These are phyloP conservation scores for Lota lota DNA, from an alignment of 2,113 vertebrate genomes.

Conservation along the genomic window DNA sequence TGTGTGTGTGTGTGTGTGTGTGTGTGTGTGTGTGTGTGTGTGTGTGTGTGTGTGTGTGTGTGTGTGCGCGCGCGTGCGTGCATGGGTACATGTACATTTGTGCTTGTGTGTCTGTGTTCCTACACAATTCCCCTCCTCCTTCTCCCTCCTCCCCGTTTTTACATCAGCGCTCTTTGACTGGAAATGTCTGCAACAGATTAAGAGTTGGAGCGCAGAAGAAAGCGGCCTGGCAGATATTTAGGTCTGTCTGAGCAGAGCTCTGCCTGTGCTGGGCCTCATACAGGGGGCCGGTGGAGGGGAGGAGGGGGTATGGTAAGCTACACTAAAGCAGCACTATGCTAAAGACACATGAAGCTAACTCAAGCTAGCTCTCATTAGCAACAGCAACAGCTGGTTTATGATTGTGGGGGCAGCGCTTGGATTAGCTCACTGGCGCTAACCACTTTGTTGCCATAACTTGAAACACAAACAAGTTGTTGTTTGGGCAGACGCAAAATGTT, in stretches of 20 bases:
- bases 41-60: constrained; percentile 14
- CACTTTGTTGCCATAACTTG: neutral
- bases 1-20: constrained; percentile 42
- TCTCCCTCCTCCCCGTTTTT: constrained; percentile 65
- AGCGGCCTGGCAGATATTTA: constrained; percentile 88
- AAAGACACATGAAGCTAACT: too few relatives aligned
- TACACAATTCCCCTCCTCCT: constrained; percentile 45
- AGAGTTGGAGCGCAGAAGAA: constrained; percentile 86
- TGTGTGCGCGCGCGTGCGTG: constrained; percentile 17
- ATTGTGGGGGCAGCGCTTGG: constrained; percentile 8
- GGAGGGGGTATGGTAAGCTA: constrained; percentile 46
- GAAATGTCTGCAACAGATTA: constrained; percentile 99
- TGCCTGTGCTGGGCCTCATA: constrained; percentile 82
- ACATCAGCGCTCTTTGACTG: constrained; percentile 87
- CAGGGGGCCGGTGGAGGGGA: constrained; percentile 70
- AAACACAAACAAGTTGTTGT: too few relatives aligned
- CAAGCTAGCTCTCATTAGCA: constrained; percentile 72
- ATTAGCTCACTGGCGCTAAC: too few relatives aligned
- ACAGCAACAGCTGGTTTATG: constrained; percentile 56
- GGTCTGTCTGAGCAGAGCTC: constrained; percentile 83
- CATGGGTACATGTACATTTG: constrained; percentile 51
- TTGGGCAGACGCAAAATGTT: too few relatives aligned
- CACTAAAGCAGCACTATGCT: constrained; percentile 65
- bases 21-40: constrained; percentile 29
- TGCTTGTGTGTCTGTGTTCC: constrained; percentile 48